Evolutionary conservation across 2,797 vertebrate species (phyloP).

Genomic region (Anas capensis): DNA sequence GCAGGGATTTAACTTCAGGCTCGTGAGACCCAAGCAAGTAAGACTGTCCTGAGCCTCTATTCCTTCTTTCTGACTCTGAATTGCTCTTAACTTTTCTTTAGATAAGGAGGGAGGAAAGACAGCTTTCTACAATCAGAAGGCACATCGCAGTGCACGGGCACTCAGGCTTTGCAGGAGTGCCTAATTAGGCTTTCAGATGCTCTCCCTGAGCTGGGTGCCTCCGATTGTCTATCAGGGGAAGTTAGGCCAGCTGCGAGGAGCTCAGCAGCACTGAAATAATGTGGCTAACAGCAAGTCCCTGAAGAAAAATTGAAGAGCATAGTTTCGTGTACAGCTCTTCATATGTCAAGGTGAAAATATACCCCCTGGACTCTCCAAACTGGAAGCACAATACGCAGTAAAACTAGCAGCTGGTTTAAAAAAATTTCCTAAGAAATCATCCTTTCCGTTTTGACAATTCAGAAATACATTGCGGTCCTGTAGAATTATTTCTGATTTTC

Average conservation of each 20-base stretch:
- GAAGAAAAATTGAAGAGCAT: not conserved
- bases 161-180: not conserved
- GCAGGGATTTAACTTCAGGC: constrained; percentile 29
- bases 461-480: not conserved
- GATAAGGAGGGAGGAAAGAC: not conserved
- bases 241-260: not conserved
- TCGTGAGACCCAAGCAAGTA: not conserved
- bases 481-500: not conserved
- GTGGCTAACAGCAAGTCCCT: not conserved
- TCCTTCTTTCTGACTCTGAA: not conserved
- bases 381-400: not conserved
- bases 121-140: not conserved
- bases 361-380: not conserved
- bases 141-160: accelerated
- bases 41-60: not conserved
- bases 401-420: not conserved
- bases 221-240: not conserved
- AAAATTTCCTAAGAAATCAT: not conserved
- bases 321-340: not conserved
- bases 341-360: not conserved
- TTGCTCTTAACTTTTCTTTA: not conserved
- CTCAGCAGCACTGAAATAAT: not conserved
- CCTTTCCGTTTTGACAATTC: not conserved
- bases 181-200: not conserved
- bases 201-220: not conserved